Evolutionary conservation across 2,888 invertebrate genomes (phyloP), one percentile per base, ranked within the genome.

Genomic region (Euclidia mi): DNA sequence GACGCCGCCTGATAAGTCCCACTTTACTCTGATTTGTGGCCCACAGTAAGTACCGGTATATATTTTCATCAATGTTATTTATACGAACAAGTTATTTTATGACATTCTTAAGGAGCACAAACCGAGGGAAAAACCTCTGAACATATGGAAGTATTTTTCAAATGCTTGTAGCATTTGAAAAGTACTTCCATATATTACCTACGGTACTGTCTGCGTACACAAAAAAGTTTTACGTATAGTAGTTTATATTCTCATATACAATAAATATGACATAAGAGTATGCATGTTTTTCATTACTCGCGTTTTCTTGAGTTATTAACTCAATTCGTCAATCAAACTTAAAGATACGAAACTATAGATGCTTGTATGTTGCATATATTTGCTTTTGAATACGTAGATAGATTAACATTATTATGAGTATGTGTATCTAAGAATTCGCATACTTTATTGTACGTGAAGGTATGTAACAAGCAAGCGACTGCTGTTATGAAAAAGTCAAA

Each of bases 51-150:
- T 76, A 76, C 82, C 72, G 67, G 81, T 78, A 87, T 85, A 85
- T 83, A 82, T 87, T 83, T 84, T 87, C 87, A 87, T 87, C 85
- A 86, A 75, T 79, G 77, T 88, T 85, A 88, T 89, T 86, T 87
- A 88, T 88, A 78, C 77, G 81, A 81, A 76, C 84, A 82, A 84
- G 85, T 85, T 88, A 82, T 81, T 85, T 88, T 84, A 88, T 87
- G 78, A 81, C 82, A 78, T 82, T 84, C 85, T 87, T 85, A 83
- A 82, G 77, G 55, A 75, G 78, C 81, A 85, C 79, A 81, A 80
- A 85, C 79, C 81, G 81, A 79, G 79, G 80, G 74, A 77, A n/a
- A n/a, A 84, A 78, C 74, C 77, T 85, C 81, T 82, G 78, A 76
- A 81, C 82, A n/a, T n/a, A n/a, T n/a, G n/a, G n/a, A n/a, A n/a